phyloP scores from a whole-genome alignment of 2,888 invertebrate genomes.

The Venustoraphidia nigricollis region DNA sequence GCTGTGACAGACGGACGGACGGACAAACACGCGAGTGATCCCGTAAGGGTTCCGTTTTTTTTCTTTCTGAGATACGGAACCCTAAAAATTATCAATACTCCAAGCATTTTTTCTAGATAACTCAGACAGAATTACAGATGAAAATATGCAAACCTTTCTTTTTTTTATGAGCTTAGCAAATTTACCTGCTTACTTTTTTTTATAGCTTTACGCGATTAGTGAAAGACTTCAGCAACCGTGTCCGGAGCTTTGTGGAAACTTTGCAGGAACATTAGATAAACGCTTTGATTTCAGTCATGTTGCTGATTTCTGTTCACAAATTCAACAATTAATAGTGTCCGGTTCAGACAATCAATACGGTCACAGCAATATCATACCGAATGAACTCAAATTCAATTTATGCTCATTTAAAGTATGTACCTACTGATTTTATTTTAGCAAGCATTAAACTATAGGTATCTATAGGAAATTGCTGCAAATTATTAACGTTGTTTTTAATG shows the following conservation, averaged over 20 bases:
- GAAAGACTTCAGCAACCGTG: constrained; percentile 76
- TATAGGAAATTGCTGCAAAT: no score
- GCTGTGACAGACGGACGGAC: no score
- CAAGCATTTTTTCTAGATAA: no score
- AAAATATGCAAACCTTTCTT: not conserved
- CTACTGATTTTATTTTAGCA: not conserved
- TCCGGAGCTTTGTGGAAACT: constrained; percentile 32
- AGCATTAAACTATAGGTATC: no score
- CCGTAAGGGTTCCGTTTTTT: no score
- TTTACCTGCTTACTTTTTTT: constrained; percentile 16
- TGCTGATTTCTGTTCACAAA: constrained; percentile 70
- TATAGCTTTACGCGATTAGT: constrained; percentile 78
- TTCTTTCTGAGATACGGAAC: no score
- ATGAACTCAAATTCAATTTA: constrained; percentile 64
- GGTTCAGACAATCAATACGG: constrained; percentile 54
- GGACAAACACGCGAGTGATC: no score
- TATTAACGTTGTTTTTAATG: no score
- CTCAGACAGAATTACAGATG: not conserved
- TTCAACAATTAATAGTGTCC: constrained; percentile 49
- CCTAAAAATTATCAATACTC: no score
- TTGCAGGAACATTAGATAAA: constrained; percentile 56
- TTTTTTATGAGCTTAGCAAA: not conserved
- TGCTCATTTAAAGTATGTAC: constrained; percentile 55
- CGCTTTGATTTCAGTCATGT: constrained; percentile 83
- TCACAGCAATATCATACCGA: constrained; percentile 72